Evolutionary conservation across 2,888 invertebrate genomes (phyloP).

Genomic region (Dasysyrphus albostriatus): DNA sequence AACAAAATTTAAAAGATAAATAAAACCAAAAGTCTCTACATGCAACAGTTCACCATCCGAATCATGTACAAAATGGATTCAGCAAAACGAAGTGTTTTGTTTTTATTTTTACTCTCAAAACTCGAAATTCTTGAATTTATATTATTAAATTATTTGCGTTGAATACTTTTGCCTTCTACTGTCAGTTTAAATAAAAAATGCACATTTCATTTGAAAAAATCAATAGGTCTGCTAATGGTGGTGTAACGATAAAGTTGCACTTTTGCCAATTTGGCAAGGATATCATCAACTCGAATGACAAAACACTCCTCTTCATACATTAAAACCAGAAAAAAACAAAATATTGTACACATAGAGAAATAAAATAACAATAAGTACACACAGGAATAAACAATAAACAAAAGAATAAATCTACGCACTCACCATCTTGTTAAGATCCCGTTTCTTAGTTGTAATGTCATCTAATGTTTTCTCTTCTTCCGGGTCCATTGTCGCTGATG

Average conservation of each 20-base stretch:
- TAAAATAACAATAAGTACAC: background rate
- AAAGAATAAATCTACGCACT: slow-evolving; percentile 43
- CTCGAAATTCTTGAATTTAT: background rate
- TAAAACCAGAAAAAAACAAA: background rate
- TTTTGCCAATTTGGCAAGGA: slow-evolving; percentile 69
- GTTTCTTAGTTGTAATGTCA: slow-evolving; percentile 63
- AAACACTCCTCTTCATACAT: slow-evolving; percentile 5
- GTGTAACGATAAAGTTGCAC: slow-evolving; percentile 57
- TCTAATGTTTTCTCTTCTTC: slow-evolving; percentile 56
- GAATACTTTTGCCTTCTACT: slow-evolving; percentile 45
- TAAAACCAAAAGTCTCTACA: no score
- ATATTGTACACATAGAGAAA: background rate
- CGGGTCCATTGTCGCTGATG: slow-evolving; percentile 45
- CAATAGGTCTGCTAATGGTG: slow-evolving; percentile 52
- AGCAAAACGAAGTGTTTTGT: no score
- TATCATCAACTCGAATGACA: slow-evolving; percentile 29
- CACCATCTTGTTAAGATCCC: slow-evolving; percentile 77
- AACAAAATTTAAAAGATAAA: no score
- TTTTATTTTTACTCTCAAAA: background rate
- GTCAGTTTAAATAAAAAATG: slow-evolving; percentile 36
- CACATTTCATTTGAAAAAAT: slow-evolving; percentile 49
- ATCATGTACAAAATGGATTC: no score
- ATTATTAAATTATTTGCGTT: background rate
- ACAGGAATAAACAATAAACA: slow-evolving; percentile 44
- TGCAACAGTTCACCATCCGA: no score